Evolutionary conservation across 1,140 invertebrate species (phyloP), one percentile per base, ranked within the genome.

Genomic region (Drosophila orena): DNA sequence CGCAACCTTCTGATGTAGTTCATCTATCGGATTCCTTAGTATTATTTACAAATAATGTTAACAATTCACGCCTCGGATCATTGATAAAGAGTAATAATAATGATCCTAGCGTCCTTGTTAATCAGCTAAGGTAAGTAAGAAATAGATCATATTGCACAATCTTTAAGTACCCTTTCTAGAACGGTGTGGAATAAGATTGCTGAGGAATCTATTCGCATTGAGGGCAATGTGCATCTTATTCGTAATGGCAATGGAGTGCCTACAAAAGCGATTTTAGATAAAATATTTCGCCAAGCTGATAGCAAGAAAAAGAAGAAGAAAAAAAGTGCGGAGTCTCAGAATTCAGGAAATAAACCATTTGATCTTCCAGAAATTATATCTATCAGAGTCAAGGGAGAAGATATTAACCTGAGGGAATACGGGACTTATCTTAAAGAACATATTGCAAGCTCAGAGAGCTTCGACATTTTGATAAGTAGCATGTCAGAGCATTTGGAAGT

Each of bases 41-140:
- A 50, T 14, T 66, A 27, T 66, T 66, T 34, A 65, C 62, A 0
- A 35, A 66, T 10, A 50, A 14, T 5, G 0, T 12, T 0, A 65
- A 65, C n/a, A 66, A 66, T 12, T 17, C 17, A 6, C 24, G n/a
- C 2, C 17, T 66, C 24, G 43, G 43, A 14, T 14, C 10, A 4
- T 4, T 15, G 40, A 65, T 66, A 35, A n/a, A 24, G 0, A 17
- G 24, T 3, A n/a, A 11, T 1, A 11, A 15, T 8, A 50, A 8
- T 4, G 14, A 14, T 30, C 14, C 4, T 11, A 64, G 1, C 4
- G 12, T 30, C 17, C 3, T 65, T 11, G 17, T 14, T 17, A 38
- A 64, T 2, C 42, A 38, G 10, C 15, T 47, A 2, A 20, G 20
- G 61, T 65, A 38, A 15, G 2, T 17, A 7, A 7, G 5, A 34